Percentiles rank a stretch among this genome's conserved stretches.
These are phyloP conservation scores for Oreocharis arfaki DNA, from an alignment of 2,113 vertebrate species.

Conservation along the genomic window DNA sequence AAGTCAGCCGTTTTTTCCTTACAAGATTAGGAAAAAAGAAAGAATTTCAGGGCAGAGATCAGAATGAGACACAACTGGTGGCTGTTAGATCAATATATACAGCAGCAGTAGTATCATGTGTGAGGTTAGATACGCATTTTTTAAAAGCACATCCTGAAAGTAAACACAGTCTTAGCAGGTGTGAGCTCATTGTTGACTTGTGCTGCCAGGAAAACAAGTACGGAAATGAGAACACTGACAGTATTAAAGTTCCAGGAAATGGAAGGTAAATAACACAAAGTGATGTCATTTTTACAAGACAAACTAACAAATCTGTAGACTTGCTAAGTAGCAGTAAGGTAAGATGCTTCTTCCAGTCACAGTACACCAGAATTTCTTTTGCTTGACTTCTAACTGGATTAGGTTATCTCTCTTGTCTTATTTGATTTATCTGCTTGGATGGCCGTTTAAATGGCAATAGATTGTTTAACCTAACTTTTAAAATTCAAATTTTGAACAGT, in stretches of 20 bases:
- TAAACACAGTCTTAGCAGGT: neutral
- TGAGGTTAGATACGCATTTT: neutral
- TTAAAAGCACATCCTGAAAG: neutral
- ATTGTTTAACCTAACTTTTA: neutral
- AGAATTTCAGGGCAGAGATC: neutral
- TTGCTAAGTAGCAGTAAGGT: neutral
- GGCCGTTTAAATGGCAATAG: neutral
- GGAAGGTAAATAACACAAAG: constrained; percentile 20
- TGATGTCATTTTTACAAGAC: neutral
- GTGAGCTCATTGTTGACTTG: constrained; percentile 14
- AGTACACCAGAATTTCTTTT: neutral
- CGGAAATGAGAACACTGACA: neutral
- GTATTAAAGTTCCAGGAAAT: constrained; percentile 5
- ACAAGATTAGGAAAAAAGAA: neutral
- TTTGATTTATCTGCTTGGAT: neutral
- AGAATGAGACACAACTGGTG: neutral
- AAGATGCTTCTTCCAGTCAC: constrained; percentile 9
- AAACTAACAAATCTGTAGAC: neutral
- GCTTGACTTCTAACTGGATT: neutral
- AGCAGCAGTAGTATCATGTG: neutral
- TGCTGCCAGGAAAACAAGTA: constrained; percentile 4
- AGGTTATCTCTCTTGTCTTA: neutral
- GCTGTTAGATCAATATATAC: neutral
- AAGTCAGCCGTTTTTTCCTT: neutral
- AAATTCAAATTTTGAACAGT: neutral